Percentiles rank a stretch among this genome's conserved stretches.
phyloP scores from a whole-genome alignment of 23 tunicate species.

The Phallusia fumigata region DNA sequence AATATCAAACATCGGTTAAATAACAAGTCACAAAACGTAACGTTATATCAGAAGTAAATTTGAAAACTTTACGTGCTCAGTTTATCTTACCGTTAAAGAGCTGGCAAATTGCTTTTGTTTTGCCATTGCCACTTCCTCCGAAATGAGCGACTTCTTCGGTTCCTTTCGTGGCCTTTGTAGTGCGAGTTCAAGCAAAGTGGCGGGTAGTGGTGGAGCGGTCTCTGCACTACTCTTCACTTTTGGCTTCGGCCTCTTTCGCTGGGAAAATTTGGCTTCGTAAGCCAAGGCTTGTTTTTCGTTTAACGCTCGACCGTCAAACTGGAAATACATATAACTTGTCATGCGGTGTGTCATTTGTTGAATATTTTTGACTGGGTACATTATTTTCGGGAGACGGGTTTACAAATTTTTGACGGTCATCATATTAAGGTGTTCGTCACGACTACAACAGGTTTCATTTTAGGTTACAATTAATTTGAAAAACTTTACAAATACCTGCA shows the following conservation, averaged over 20 bases:
- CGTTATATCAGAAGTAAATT: not conserved
- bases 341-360: no score
- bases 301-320: conserved; percentile 61
- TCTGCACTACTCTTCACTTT: conserved; percentile 18
- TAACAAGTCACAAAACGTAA: not conserved
- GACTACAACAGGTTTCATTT: no score
- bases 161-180: conserved; percentile 18
- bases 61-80: not conserved
- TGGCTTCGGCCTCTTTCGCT: conserved; percentile 33
- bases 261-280: conserved; percentile 42
- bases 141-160: conserved; percentile 12
- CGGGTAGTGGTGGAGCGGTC: conserved; percentile 14
- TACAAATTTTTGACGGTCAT: no score
- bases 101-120: not conserved
- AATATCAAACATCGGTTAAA: no score
- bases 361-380: no score
- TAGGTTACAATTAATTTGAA: no score
- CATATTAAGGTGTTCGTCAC: no score
- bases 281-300: conserved; percentile 56
- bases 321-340: not conserved
- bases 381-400: no score
- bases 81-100: not conserved
- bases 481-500: no score
- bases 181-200: conserved; percentile 69
- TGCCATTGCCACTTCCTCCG: not conserved